These are phyloP conservation scores for Loripinus fragilis DNA, from an alignment of 2,888 invertebrate species.

Conservation along the genomic window DNA sequence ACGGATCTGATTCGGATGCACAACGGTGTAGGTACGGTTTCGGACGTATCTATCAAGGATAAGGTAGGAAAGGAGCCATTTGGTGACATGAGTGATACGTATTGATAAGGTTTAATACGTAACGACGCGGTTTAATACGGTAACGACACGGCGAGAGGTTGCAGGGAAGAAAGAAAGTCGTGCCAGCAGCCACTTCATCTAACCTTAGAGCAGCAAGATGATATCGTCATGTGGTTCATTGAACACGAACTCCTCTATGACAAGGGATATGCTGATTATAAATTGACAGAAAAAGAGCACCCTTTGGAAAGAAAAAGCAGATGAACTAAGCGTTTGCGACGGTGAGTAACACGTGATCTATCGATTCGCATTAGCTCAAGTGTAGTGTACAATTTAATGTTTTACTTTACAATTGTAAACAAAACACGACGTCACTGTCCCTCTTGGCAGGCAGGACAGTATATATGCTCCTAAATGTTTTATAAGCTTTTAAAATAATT, in stretches of 20 bases:
- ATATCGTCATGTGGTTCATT: not conserved
- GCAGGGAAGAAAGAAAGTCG: not conserved
- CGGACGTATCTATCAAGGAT: not conserved
- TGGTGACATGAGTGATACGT: not conserved
- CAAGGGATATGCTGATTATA: slow-evolving; percentile 39
- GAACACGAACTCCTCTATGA: slow-evolving; percentile 37
- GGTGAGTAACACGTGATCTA: slow-evolving; percentile 30
- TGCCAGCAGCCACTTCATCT: not conserved
- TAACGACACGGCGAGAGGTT: not conserved
- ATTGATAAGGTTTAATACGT: not conserved
- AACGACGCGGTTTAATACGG: too few relatives aligned
- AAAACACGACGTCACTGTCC: too few relatives aligned
- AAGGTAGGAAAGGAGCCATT: not conserved
- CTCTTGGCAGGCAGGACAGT: too few relatives aligned
- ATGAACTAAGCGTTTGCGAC: slow-evolving; percentile 29
- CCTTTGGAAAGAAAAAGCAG: slow-evolving; percentile 41
- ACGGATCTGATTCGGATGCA: slow-evolving; percentile 3
- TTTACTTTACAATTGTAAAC: too few relatives aligned
- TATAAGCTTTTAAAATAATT: too few relatives aligned
- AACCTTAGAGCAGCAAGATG: not conserved
- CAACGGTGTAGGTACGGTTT: not conserved
- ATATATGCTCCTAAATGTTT: too few relatives aligned
- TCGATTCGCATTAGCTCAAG: too few relatives aligned
- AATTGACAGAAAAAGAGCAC: slow-evolving; percentile 40
- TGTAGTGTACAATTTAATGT: not conserved